Conservation (phyloP, 2,797 vertebrate species). For the Apodemus agrarius region DNA sequence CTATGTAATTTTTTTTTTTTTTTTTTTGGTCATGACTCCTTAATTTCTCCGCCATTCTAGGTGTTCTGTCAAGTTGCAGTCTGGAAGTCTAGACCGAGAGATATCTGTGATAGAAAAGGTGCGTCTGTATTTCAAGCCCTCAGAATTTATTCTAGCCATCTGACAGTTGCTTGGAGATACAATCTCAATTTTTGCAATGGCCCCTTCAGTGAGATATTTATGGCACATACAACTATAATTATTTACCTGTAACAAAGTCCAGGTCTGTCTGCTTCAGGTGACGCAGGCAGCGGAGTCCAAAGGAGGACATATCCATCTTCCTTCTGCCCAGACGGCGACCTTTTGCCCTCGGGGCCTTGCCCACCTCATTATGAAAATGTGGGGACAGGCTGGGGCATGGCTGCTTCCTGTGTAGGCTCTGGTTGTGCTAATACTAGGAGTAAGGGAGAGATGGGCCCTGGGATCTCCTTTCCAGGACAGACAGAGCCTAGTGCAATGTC, state of each 20-base stretch:
- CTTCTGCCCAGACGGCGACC: constrained; percentile 87
- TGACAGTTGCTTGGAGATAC: constrained; percentile 92
- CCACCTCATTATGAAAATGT: constrained; percentile 79
- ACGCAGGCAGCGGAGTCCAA: constrained; percentile 87
- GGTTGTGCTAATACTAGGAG: neutral
- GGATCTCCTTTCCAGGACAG: neutral
- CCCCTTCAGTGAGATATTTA: constrained; percentile 91
- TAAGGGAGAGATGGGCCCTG: neutral
- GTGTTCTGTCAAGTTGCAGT: constrained; percentile 91
- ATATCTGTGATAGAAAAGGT: constrained; percentile 90
- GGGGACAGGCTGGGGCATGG: neutral
- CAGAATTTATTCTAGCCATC: constrained; percentile 91
- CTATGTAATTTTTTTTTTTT: constrained; percentile 85
- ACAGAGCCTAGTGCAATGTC: neutral
- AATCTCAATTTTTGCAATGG: constrained; percentile 92
- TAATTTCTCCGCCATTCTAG: constrained; percentile 90
- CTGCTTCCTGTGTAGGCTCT: constrained; percentile 45
- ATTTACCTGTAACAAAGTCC: constrained; percentile 92
- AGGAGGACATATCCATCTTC: constrained; percentile 89
- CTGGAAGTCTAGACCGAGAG: constrained; percentile 92
- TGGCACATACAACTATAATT: constrained; percentile 92
- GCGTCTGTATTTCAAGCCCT: constrained; percentile 90
- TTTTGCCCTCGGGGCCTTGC: constrained; percentile 85
- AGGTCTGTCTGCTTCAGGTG: constrained; percentile 91
- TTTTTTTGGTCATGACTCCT: constrained; percentile 86